A percentile compares a stretch with the other conserved stretches of the same genome.
Evolutionary conservation across 2,797 vertebrate genomes (phyloP).

Genomic region (Enteromius treurensis): DNA sequence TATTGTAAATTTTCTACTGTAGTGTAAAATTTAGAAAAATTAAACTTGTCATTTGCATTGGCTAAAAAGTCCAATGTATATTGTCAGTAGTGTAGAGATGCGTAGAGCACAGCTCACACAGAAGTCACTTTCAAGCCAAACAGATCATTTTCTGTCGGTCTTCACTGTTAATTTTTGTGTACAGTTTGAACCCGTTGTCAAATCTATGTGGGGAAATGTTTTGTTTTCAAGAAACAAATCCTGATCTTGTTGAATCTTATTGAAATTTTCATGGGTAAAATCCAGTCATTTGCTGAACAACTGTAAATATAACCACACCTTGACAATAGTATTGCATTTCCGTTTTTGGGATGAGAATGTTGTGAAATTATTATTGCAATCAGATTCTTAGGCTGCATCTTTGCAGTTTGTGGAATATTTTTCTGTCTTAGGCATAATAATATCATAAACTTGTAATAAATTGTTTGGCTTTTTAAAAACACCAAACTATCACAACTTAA

Average conservation of each 20-base stretch:
- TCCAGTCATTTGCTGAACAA: neutral
- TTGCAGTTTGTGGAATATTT: neutral
- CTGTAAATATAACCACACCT: neutral
- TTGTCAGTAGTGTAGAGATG: neutral
- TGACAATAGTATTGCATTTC: neutral
- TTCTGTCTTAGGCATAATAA: neutral
- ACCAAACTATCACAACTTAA: neutral
- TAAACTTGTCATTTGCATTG: neutral
- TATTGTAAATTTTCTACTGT: neutral
- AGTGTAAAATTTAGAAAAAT: neutral
- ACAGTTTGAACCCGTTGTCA: neutral
- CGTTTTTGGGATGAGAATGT: neutral
- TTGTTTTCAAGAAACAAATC: neutral
- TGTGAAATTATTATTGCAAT: neutral
- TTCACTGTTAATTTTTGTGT: neutral
- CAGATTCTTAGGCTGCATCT: neutral
- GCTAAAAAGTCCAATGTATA: neutral
- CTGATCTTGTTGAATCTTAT: neutral
- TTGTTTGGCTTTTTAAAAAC: neutral
- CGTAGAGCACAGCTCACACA: neutral
- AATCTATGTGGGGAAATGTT: neutral
- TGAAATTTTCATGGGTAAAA: neutral
- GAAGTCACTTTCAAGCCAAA: neutral
- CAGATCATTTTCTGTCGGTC: neutral
- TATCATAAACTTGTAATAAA: neutral